Percentiles rank a stretch among this genome's conserved stretches.
Evolutionary conservation across 2,888 invertebrate species (phyloP).

Genomic region (Shargacucullia verbasci): DNA sequence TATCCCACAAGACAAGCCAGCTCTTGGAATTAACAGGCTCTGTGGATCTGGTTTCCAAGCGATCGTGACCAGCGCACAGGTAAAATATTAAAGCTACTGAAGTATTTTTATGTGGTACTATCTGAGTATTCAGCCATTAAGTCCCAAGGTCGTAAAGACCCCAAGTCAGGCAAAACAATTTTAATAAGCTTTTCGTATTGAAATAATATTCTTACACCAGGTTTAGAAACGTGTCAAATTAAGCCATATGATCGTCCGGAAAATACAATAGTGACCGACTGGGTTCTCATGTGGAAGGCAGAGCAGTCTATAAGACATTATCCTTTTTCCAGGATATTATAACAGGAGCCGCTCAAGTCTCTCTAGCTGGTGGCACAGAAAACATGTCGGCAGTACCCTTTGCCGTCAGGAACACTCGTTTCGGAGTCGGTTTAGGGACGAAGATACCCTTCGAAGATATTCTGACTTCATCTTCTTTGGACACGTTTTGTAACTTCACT

Average conservation of each 20-base stretch:
- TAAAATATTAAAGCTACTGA: too few species aligned
- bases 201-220: too few species aligned
- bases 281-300: too few species aligned
- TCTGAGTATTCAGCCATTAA: too few species aligned
- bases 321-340: conserved; percentile 92
- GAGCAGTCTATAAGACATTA: neutral
- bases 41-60: conserved; percentile 99
- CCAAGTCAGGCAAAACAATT: too few species aligned
- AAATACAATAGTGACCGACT: too few species aligned
- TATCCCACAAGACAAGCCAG: conserved; percentile 95
- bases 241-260: too few species aligned
- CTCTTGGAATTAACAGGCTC: conserved; percentile 96
- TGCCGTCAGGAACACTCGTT: conserved; percentile 94
- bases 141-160: too few species aligned
- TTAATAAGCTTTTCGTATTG: too few species aligned
- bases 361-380: conserved; percentile 97
- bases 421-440: conserved; percentile 94
- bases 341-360: conserved; percentile 94
- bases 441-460: conserved; percentile 95
- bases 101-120: too few species aligned
- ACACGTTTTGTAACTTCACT: conserved; percentile 95
- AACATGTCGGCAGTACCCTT: conserved; percentile 98
- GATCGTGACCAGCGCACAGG: conserved; percentile 96
- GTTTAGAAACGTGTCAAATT: too few species aligned
- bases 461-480: conserved; percentile 92